These are phyloP conservation scores for Amiota mariae DNA, from an alignment of 2,888 invertebrate genomes.

Conservation along the genomic window DNA sequence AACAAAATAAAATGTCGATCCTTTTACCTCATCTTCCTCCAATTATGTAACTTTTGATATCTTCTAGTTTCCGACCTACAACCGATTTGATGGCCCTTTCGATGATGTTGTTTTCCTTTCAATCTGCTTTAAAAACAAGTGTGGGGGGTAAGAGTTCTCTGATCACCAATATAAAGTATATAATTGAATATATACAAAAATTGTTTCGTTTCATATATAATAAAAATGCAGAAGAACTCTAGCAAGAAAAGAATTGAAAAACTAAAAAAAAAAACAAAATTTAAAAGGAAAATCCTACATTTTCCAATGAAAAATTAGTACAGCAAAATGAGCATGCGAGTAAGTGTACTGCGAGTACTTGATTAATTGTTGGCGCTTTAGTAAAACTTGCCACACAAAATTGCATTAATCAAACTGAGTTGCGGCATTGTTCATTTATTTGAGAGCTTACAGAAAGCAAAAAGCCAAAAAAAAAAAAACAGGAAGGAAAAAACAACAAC, in stretches of 20 bases:
- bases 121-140: too few species aligned
- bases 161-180: too few species aligned
- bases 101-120: too few species aligned
- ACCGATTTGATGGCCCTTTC: too few species aligned
- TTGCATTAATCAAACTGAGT: conserved; percentile 59
- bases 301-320: conserved; percentile 40
- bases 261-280: conserved; percentile 41
- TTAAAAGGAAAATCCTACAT: conserved; percentile 49
- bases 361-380: conserved; percentile 53
- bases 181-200: too few species aligned
- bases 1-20: too few species aligned
- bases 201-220: neutral
- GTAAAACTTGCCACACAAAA: conserved; percentile 51
- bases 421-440: conserved; percentile 60
- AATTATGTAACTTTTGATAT: too few species aligned
- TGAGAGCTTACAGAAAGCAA: conserved; percentile 44
- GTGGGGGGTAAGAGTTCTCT: too few species aligned
- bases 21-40: too few species aligned
- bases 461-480: conserved; percentile 46
- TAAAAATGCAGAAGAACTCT: neutral
- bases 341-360: conserved; percentile 44
- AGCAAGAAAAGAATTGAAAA: neutral
- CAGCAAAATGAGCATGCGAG: conserved; percentile 42
- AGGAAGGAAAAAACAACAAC: conserved; percentile 37
- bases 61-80: too few species aligned